Conservation (phyloP, 2,888 invertebrate species). For the Timema podura region DNA sequence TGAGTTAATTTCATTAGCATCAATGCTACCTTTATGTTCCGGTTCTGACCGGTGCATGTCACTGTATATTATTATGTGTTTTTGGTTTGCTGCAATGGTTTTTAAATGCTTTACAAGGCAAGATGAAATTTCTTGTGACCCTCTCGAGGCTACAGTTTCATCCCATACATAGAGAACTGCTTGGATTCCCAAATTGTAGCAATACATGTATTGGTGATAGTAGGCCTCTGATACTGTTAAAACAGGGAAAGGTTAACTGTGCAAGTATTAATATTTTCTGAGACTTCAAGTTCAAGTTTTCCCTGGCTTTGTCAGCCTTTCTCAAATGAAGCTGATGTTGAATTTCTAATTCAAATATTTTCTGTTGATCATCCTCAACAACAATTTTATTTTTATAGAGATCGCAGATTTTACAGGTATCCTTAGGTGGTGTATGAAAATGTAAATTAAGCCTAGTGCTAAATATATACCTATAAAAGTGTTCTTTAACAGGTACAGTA, state of each 20-base stretch:
- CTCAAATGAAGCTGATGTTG: too few relatives aligned
- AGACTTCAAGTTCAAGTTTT: slow-evolving; percentile 1
- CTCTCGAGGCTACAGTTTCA: neutral
- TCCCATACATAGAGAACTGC: neutral
- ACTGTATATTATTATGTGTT: slow-evolving; percentile 4
- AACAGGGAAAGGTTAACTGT: slow-evolving; percentile 1
- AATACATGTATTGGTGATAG: neutral
- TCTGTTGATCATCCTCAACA: too few relatives aligned
- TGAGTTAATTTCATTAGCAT: too few relatives aligned
- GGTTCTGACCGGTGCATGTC: neutral
- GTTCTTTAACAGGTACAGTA: too few relatives aligned
- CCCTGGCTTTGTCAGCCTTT: neutral
- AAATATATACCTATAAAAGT: too few relatives aligned
- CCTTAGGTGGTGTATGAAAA: too few relatives aligned
- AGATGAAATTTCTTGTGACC: slow-evolving; percentile 1
- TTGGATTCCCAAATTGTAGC: slow-evolving; percentile 3
- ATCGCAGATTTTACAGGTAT: too few relatives aligned
- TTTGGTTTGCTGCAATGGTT: slow-evolving; percentile 7
- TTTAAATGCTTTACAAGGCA: slow-evolving; percentile 2
- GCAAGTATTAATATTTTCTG: neutral
- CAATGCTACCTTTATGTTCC: too few relatives aligned
- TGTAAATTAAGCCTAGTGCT: too few relatives aligned
- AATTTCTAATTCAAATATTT: too few relatives aligned
- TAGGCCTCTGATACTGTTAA: slow-evolving; percentile 7
- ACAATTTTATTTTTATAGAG: too few relatives aligned